Base-by-base conservation (phyloP, 2,888 invertebrate species). In the Plebejus argus region DNA sequence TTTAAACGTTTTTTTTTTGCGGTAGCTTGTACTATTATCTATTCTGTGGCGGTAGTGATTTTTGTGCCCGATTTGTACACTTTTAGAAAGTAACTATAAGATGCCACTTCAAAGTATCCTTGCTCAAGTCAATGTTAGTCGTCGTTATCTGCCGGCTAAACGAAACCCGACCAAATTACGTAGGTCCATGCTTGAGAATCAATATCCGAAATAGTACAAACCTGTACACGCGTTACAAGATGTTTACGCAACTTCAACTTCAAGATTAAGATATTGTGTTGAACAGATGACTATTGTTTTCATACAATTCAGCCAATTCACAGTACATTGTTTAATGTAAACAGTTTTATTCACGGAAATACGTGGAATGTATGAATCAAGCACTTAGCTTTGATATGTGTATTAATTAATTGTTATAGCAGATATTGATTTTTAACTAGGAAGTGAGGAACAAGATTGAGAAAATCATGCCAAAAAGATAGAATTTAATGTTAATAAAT, bases 361-460 rank as follows among this genome's bases (percentile, higher is more conserved):
- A 66, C 66, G 66, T 18, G 66, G 28, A 66, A 66, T 33, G 66
- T 66, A 66, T 66, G 66, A 66, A 66, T 66, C 28, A 28, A 66
- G 18, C 66, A 66, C 66, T 66, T 66, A 15, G 28, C 28, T 66
- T 66, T 66, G 66, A 28, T 66, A 66, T 6, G 15, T 33, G 28
- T 66, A 28, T 28, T 66, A 66, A 66, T 66, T 66, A 66, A 28
- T 66, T 66, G 28, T 66, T 66, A 28, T 33, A 33, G 18, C 66
- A 28, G 28, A 66, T 66, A 33, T 28, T 33, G 10, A 28, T 66
- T 20, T 20, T 66, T 12, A 28, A 28, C 15, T 15, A 66, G 15
- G 10, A 12, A 66, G 23, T 12, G 12, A 61, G 23, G 61, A 61
- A 61, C 10, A 28, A 28, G 28, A 28, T 28, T 28, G 28, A 45